These are phyloP conservation scores for Rutpela maculata DNA, from an alignment of 2,888 invertebrate species.

Conservation along the genomic window DNA sequence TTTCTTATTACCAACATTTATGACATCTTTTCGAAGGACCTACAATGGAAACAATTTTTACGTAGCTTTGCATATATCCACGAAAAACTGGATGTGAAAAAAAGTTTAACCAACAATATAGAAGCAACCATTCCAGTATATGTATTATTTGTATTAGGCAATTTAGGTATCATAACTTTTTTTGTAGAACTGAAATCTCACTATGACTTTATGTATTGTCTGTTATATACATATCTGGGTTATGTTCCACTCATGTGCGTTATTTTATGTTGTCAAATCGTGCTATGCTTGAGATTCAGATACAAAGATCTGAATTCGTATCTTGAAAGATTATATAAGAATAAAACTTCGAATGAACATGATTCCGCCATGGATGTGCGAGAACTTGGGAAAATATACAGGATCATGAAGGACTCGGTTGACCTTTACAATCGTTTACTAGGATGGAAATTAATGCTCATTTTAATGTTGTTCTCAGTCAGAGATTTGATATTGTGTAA, in stretches of 20 bases:
- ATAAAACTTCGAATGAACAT: constrained; percentile 2
- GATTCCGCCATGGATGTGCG: not conserved
- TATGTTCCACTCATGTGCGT: too few species aligned
- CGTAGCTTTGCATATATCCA: not conserved
- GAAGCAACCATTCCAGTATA: not conserved
- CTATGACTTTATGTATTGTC: too few species aligned
- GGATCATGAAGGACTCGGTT: not conserved
- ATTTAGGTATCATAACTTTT: not conserved
- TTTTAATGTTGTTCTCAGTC: not conserved
- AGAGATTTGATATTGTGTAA: not conserved
- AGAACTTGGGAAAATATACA: constrained; percentile 10
- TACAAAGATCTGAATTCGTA: constrained; percentile 11
- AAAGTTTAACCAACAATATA: not conserved
- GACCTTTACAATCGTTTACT: not conserved
- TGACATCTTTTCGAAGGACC: not conserved
- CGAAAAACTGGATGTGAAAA: not conserved
- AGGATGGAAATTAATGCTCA: not conserved
- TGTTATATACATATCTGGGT: too few species aligned
- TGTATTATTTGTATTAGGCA: not conserved
- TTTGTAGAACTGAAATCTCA: not conserved
- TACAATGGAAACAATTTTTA: constrained; percentile 3
- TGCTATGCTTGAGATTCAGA: constrained; percentile 5
- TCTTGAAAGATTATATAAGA: not conserved
- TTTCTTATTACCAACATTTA: not conserved
- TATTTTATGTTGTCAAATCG: not conserved